phyloP scores from a whole-genome alignment of 2,888 invertebrate species.

The Epinotia nisella region DNA sequence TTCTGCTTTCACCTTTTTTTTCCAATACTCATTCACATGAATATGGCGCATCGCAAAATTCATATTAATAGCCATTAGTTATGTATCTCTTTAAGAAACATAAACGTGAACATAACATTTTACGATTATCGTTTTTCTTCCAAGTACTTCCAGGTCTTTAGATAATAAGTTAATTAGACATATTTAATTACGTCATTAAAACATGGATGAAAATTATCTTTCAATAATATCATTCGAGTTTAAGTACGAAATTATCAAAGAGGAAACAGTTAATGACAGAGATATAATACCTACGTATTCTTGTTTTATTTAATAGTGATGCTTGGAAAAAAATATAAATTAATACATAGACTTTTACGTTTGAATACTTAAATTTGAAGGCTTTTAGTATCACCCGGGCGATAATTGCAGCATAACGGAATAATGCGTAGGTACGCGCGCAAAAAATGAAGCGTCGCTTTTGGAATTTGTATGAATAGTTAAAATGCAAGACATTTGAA shows the following conservation, averaged over 20 bases:
- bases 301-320: neutral
- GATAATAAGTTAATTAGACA: neutral
- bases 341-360: neutral
- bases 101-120: neutral
- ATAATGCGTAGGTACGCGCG: no score
- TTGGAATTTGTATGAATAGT: no score
- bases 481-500: no score
- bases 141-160: neutral
- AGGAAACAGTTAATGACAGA: neutral
- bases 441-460: no score
- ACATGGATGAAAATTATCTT: neutral
- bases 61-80: neutral
- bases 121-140: constrained; percentile 1
- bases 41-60: neutral
- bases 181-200: neutral
- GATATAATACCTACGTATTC: neutral
- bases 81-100: neutral
- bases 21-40: no score
- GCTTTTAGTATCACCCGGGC: no score
- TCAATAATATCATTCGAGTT: neutral
- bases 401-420: no score
- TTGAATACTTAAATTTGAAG: no score
- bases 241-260: no score
- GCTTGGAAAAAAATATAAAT: neutral
- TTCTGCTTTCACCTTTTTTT: neutral